Conservation (phyloP, 2,888 invertebrate genomes). For the Autographa gamma region DNA sequence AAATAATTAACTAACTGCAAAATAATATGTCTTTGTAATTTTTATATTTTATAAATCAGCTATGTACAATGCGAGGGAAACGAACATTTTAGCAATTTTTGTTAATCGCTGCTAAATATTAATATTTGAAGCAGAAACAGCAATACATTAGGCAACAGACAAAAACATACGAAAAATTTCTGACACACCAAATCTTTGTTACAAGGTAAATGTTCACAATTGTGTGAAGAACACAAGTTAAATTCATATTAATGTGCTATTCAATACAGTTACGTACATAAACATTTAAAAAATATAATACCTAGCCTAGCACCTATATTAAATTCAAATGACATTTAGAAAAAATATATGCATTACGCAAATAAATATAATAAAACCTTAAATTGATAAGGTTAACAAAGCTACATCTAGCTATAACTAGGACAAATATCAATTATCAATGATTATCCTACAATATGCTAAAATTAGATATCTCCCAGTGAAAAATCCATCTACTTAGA, state of each 20-base stretch:
- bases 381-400: conserved; percentile 26
- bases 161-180: neutral
- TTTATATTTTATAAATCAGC: neutral
- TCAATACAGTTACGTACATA: conserved; percentile 29
- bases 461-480: no score
- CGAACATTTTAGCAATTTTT: neutral
- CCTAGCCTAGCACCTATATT: conserved; percentile 51
- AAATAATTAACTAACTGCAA: conserved; percentile 40
- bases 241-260: conserved; percentile 17
- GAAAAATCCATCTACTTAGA: no score
- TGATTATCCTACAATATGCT: conserved; percentile 29
- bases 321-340: conserved; percentile 45
- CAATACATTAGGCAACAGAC: neutral
- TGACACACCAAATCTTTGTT: neutral
- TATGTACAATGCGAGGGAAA: conserved; percentile 1
- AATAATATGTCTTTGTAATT: conserved; percentile 32
- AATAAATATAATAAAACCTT: conserved; percentile 28
- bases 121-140: neutral
- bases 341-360: conserved; percentile 63
- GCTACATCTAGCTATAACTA: conserved; percentile 37
- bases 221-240: neutral
- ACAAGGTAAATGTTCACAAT: neutral
- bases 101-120: conserved; percentile 1
- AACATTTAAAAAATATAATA: conserved; percentile 46
- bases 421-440: conserved; percentile 43